Evolutionary conservation across 2,888 invertebrate genomes (phyloP).

Genomic region (Drosophila fulvimacula): DNA sequence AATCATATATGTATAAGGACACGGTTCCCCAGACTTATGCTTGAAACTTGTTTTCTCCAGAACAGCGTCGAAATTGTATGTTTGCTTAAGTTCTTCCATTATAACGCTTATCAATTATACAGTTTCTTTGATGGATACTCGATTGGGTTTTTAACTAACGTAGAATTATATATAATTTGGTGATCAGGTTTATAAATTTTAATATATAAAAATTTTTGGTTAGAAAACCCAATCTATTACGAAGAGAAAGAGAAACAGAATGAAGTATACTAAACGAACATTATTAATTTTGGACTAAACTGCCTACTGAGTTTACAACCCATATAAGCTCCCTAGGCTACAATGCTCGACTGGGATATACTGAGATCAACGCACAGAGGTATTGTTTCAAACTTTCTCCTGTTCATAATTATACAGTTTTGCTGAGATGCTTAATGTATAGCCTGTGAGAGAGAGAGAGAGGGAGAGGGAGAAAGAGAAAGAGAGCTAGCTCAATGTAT

Average conservation of each 20-base stretch:
- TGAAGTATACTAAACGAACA: neutral
- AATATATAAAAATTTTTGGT: neutral
- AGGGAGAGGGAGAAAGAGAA: no score
- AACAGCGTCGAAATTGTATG: conserved; percentile 50
- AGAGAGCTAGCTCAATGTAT: no score
- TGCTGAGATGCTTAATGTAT: no score
- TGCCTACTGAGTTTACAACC: neutral
- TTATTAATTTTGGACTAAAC: neutral
- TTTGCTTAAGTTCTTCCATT: conserved; percentile 44
- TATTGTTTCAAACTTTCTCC: neutral
- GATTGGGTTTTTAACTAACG: conserved; percentile 2
- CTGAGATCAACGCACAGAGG: neutral
- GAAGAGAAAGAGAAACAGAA: neutral
- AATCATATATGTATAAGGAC: conserved; percentile 22
- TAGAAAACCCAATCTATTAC: conserved; percentile 10
- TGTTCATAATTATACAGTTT: no score
- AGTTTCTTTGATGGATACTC: neutral
- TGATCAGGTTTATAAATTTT: neutral
- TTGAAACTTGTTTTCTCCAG: conserved; percentile 28
- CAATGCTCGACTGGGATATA: neutral
- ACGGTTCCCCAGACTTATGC: neutral
- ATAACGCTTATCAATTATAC: neutral
- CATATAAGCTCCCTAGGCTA: neutral
- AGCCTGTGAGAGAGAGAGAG: no score
- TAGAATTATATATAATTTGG: conserved; percentile 2